phyloP scores from a whole-genome alignment of 2,113 vertebrate species.

The Okapia johnstoni region DNA sequence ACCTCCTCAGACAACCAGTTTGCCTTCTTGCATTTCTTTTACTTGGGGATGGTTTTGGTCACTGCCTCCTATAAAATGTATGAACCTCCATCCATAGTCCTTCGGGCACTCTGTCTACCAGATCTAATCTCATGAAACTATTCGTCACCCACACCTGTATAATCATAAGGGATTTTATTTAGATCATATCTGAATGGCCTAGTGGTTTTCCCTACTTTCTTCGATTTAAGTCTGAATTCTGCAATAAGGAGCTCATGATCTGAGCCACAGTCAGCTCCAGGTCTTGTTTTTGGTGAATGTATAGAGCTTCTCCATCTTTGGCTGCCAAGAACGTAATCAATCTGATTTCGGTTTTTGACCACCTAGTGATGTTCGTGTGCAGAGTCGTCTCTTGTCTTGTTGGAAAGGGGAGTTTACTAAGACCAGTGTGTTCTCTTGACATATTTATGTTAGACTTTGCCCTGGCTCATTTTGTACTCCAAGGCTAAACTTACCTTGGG shows the following conservation, averaged over 20 bases:
- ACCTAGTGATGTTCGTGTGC: not conserved
- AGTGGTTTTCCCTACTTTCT: not conserved
- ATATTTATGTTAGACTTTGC: not conserved
- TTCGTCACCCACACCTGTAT: rapidly evolving
- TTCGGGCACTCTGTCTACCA: not conserved
- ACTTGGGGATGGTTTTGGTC: not conserved
- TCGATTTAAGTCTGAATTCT: not conserved
- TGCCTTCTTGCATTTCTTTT: not conserved
- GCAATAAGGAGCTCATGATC: not conserved
- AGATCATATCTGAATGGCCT: not conserved
- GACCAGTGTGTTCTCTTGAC: not conserved
- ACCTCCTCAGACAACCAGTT: not conserved
- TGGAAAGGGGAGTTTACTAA: not conserved
- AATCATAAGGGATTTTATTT: not conserved
- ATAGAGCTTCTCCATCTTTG: not conserved
- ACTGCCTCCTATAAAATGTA: not conserved
- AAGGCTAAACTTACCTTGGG: not conserved
- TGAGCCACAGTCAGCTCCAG: not conserved
- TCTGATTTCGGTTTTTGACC: not conserved
- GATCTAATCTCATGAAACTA: not conserved
- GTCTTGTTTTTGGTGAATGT: not conserved
- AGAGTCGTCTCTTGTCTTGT: not conserved
- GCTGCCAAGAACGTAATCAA: not conserved
- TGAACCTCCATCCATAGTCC: not conserved
- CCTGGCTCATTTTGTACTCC: not conserved